Evolutionary conservation across 2,888 invertebrate species (phyloP).

Genomic region (Rhaphigaster nebulosa): DNA sequence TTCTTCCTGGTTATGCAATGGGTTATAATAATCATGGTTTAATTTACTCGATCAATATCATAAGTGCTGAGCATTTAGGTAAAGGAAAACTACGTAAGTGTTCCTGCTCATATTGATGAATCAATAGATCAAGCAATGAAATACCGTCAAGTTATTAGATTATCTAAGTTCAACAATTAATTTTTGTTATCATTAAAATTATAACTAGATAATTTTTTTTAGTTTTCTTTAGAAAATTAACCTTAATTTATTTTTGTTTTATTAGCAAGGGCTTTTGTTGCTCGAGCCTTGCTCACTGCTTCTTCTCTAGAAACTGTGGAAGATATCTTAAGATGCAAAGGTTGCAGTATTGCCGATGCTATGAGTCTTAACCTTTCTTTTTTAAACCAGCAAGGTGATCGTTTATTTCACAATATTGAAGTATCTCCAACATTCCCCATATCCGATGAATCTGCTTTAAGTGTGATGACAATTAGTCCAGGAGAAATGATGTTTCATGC

Average conservation of each 20-base stretch:
- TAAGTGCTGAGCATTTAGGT: conserved; percentile 78
- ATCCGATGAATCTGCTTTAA: conserved; percentile 75
- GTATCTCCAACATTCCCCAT: conserved; percentile 77
- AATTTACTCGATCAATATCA: conserved; percentile 86
- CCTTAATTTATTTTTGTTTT: conserved; percentile 57
- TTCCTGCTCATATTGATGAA: background rate
- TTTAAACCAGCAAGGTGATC: conserved; percentile 77
- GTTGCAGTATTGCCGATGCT: conserved; percentile 85
- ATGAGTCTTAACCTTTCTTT: conserved; percentile 90
- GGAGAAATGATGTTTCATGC: conserved; percentile 81
- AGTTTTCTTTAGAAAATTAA: background rate
- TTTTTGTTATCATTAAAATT: background rate
- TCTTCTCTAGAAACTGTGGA: conserved; percentile 80
- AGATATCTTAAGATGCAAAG: conserved; percentile 78
- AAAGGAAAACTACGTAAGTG: conserved; percentile 85
- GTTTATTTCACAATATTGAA: conserved; percentile 84
- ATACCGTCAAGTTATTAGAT: background rate
- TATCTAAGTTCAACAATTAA: background rate
- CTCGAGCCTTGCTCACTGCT: conserved; percentile 81
- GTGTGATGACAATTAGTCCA: conserved; percentile 74
- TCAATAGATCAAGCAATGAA: background rate
- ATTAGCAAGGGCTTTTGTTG: conserved; percentile 85
- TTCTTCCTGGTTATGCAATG: conserved; percentile 91
- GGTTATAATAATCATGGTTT: conserved; percentile 87
- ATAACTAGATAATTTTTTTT: background rate